Conservation (phyloP, 1,140 invertebrate genomes). For the Drosophila pandora region DNA sequence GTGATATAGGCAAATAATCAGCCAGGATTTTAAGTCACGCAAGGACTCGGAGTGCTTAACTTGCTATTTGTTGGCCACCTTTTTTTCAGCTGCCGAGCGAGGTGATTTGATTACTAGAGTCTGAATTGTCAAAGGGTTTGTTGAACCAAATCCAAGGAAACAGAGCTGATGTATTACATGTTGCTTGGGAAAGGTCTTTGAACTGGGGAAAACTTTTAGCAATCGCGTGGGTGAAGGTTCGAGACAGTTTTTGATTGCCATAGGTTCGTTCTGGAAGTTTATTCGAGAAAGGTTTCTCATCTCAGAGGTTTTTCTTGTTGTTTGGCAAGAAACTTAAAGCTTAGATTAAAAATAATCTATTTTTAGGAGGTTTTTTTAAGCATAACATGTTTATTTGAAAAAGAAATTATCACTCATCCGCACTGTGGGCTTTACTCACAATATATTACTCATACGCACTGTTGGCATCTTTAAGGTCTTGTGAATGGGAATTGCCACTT, state of each 20-base stretch:
- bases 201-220: constrained; percentile 34
- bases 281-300: constrained; percentile 2
- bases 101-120: constrained; percentile 57
- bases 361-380: too few relatives aligned
- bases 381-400: background rate
- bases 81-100: constrained; percentile 12
- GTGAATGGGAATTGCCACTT: too few relatives aligned
- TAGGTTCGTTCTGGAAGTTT: constrained; percentile 21
- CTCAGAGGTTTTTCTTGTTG: constrained; percentile 4
- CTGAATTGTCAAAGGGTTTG: constrained; percentile 71
- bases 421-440: background rate
- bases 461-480: background rate
- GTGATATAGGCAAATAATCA: constrained; percentile 38
- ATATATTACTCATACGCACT: background rate
- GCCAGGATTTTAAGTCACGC: constrained; percentile 35
- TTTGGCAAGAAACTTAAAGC: background rate
- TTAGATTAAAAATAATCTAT: too few relatives aligned
- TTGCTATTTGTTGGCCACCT: constrained; percentile 26
- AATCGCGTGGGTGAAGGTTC: constrained; percentile 51
- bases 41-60: constrained; percentile 30
- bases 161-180: constrained; percentile 51
- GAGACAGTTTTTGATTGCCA: constrained; percentile 27
- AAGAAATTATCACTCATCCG: constrained; percentile 5
- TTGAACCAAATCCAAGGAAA: constrained; percentile 56
- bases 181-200: constrained; percentile 66